A percentile compares a stretch with the other conserved stretches of the same genome.
These are phyloP conservation scores for Sinonovacula constricta DNA, from an alignment of 1,140 invertebrate species.

Conservation along the genomic window DNA sequence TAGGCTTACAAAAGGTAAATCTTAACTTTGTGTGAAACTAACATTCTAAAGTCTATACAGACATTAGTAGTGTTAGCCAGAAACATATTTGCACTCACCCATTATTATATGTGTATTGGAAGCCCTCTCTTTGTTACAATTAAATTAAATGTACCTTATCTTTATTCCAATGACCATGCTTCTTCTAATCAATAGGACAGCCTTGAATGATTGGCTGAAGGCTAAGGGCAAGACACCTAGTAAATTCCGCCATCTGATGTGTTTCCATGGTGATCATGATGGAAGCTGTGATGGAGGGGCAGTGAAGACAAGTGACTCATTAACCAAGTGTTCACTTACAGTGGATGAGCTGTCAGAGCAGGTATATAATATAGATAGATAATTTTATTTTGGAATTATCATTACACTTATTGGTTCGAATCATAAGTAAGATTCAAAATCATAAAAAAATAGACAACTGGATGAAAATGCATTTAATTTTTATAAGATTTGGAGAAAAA, in stretches of 20 bases:
- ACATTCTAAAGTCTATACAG: not conserved
- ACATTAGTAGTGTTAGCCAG: not conserved
- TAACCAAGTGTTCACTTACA: slow-evolving; percentile 48
- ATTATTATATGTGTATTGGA: not conserved
- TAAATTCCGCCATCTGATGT: slow-evolving; percentile 62
- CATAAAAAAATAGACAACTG: too few species aligned
- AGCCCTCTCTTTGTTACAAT: not conserved
- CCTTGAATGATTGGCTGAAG: slow-evolving; percentile 57
- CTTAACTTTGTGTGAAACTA: not conserved
- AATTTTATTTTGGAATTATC: too few species aligned
- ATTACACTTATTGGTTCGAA: too few species aligned
- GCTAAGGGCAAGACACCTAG: slow-evolving; percentile 60
- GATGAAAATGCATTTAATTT: too few species aligned
- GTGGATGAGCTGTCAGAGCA: slow-evolving; percentile 58
- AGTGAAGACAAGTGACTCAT: slow-evolving; percentile 37
- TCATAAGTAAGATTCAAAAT: too few species aligned
- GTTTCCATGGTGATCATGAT: slow-evolving; percentile 50
- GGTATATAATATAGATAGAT: too few species aligned
- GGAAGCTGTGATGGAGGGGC: slow-evolving; percentile 5
- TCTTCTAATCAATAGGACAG: slow-evolving; percentile 31
- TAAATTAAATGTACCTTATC: not conserved
- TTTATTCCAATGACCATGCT: slow-evolving; percentile 1
- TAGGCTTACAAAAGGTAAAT: not conserved
- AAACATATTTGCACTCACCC: not conserved
- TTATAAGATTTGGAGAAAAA: too few species aligned